Evolutionary conservation across 2,797 vertebrate species (phyloP).

Genomic region (Philypnodon macrostomus): DNA sequence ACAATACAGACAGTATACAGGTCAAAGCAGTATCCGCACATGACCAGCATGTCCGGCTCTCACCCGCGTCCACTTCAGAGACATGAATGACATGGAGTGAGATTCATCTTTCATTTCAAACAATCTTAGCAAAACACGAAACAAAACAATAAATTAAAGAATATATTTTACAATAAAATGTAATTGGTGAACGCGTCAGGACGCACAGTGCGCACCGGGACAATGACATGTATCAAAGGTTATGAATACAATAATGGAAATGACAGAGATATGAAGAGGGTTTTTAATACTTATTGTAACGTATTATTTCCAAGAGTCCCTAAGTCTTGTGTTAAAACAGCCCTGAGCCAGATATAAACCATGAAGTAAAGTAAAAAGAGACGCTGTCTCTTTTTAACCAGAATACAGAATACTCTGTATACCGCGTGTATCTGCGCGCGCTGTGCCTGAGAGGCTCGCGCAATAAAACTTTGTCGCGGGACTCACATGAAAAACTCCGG

Average conservation of each 20-base stretch:
- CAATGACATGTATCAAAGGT: slow-evolving; percentile 11
- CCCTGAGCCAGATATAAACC: slow-evolving; percentile 26
- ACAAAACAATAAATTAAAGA: slow-evolving; percentile 35
- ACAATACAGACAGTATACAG: slow-evolving; percentile 71
- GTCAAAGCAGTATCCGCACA: slow-evolving; percentile 81
- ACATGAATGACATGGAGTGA: slow-evolving; percentile 81
- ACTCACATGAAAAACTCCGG: slow-evolving; percentile 99
- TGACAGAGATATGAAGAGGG: slow-evolving; percentile 11
- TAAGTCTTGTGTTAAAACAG: slow-evolving; percentile 14
- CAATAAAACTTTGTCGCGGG: slow-evolving; percentile 71
- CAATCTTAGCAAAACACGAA: slow-evolving; percentile 50
- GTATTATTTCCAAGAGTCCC: slow-evolving; percentile 11
- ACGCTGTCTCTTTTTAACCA: slow-evolving; percentile 18
- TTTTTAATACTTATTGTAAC: slow-evolving; percentile 18
- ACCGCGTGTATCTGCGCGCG: slow-evolving; percentile 56
- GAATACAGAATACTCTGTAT: slow-evolving; percentile 1
- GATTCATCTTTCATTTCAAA: slow-evolving; percentile 56
- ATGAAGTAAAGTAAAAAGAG: slow-evolving; percentile 26
- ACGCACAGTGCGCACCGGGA: slow-evolving; percentile 25
- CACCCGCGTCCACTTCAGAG: slow-evolving; percentile 50
- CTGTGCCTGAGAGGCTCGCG: slow-evolving; percentile 71
- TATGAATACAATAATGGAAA: slow-evolving; percentile 14
- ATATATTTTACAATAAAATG: slow-evolving; percentile 18
- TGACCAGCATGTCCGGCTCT: slow-evolving; percentile 91
- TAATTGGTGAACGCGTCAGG: slow-evolving; percentile 8